Conservation (phyloP, 92 coral and sea anemone species). For the Muricea muricata region DNA sequence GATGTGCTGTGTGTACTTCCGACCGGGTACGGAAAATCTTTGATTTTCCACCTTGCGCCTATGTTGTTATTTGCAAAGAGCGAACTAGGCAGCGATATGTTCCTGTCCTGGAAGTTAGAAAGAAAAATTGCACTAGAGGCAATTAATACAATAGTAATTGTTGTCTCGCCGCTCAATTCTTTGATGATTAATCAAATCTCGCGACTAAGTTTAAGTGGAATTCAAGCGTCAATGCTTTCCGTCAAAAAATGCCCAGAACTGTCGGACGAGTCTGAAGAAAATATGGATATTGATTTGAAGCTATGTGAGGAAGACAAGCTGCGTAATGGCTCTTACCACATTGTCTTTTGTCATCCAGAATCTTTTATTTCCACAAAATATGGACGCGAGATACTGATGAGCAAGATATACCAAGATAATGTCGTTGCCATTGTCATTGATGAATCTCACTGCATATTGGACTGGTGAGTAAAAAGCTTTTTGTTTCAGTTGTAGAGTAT, state of each 20-base stretch:
- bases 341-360: slow-evolving; percentile 1
- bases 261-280: not conserved
- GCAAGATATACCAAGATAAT: slow-evolving; percentile 9
- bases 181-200: slow-evolving; percentile 20
- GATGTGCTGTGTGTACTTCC: not conserved
- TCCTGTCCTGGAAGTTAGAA: too few species aligned
- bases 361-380: slow-evolving; percentile 10
- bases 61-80: not conserved
- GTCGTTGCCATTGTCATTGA: not conserved
- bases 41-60: not conserved
- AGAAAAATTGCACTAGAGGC: too few species aligned
- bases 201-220: slow-evolving; percentile 20
- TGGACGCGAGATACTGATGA: slow-evolving; percentile 6
- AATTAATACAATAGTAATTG: not conserved
- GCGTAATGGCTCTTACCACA: not conserved
- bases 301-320: not conserved
- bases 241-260: too few species aligned
- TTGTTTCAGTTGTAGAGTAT: too few species aligned
- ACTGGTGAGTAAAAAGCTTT: slow-evolving; percentile 8
- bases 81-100: not conserved
- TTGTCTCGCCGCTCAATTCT: slow-evolving; percentile 40
- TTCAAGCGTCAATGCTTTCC: not conserved
- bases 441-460: not conserved
- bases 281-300: not conserved
- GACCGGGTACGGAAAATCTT: too few species aligned